Base-by-base conservation (phyloP, 2,113 vertebrate genomes). In the Sander vitreus region DNA sequence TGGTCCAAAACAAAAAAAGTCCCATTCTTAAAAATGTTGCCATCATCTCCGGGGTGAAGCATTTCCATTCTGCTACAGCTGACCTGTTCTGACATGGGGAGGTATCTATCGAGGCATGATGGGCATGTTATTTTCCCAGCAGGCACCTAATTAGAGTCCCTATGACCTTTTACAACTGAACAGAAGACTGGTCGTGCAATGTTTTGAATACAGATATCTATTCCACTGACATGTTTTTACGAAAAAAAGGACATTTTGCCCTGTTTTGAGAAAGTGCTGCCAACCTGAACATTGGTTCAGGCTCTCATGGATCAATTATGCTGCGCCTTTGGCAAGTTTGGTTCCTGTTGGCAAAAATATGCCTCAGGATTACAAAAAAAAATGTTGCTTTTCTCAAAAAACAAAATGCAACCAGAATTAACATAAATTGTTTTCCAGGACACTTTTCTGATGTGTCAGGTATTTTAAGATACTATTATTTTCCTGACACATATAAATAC, bases 101-200 rank as follows among this genome's bases (percentile, higher is more conserved):
- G 84, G 84, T 60, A 60, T 84, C 89, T 83, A 83, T 80, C 1
- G 25, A 85, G 82, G 86, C 87, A 77, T 87, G 65, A 86, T 80
- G 84, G 58, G 70, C 88, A 91, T 91, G 90, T 93, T 91, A 92
- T 93, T 93, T 91, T 87, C 88, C 88, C 90, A 88, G 86, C 68
- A 92, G 85, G 85, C 73, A 80, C 89, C 91, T 93, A 88, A 94
- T 93, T 94, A 93, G 86, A 85, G 81, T 84, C 71, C 85, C 62
- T 51, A 47, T 94, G 90, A 93, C 91, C 92, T 93, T 94, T 93
- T 72, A 69, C 82, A 82, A 89, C 76, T 88, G 88, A 92, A 89
- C 75, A 90, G 83, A 84, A 90, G 84, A 90, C 74, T 85, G 86
- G 83, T 74, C n/a, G 39, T 2, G 45, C 30, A 65, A 62, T 14